Percentiles rank a stretch among this genome's conserved stretches.
These are phyloP conservation scores for Calephelis virginiensis DNA, from an alignment of 1,140 invertebrate genomes.

Conservation along the genomic window DNA sequence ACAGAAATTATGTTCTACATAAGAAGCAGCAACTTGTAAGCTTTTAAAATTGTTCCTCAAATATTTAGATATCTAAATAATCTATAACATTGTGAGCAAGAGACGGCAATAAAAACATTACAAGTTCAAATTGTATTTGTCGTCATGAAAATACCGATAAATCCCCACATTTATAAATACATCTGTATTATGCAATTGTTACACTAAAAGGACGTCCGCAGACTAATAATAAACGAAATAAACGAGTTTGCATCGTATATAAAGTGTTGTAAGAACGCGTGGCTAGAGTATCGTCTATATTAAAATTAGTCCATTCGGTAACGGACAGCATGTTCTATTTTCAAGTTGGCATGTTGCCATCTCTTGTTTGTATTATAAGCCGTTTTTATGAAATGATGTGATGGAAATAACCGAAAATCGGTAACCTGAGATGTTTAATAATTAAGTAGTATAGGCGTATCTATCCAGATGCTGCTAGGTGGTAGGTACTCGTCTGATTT, in stretches of 20 bases:
- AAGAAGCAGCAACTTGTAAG: too few relatives aligned
- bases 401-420: conserved; percentile 76
- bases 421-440: conserved; percentile 59
- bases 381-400: conserved; percentile 77
- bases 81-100: too few relatives aligned
- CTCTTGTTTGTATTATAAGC: conserved; percentile 77
- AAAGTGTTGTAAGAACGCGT: conserved; percentile 59
- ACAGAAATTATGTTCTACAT: too few relatives aligned
- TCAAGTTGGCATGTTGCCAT: conserved; percentile 67
- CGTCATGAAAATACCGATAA: background rate
- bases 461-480: conserved; percentile 6
- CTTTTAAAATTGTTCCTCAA: too few relatives aligned
- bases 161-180: background rate
- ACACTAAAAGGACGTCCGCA: conserved; percentile 17
- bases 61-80: too few relatives aligned
- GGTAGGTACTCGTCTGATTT: background rate
- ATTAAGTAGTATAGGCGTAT: conserved; percentile 7
- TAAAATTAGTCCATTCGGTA: conserved; percentile 73
- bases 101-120: too few relatives aligned
- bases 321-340: conserved; percentile 72
- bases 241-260: conserved; percentile 48
- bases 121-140: too few relatives aligned
- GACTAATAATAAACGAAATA: conserved; percentile 42
- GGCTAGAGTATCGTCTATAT: conserved; percentile 57
- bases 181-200: conserved; percentile 30